Percentiles rank a stretch among this genome's conserved stretches.
phyloP scores from a whole-genome alignment of 2,888 invertebrate genomes.

The Proisotoma minuta region DNA sequence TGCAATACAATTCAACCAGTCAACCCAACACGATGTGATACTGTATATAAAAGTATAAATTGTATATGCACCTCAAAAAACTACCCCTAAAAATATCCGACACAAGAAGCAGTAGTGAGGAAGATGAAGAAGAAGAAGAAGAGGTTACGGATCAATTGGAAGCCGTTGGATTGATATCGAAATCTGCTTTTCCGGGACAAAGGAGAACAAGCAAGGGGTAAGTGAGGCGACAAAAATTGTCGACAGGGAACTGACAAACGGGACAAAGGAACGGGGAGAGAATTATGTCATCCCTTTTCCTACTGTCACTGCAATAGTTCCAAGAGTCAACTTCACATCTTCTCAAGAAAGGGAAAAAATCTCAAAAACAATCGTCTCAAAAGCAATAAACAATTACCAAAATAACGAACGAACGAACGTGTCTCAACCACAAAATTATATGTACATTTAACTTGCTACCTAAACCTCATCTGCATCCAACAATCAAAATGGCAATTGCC shows the following conservation, averaged over 20 bases:
- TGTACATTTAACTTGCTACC: background rate
- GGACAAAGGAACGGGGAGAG: conserved; percentile 9
- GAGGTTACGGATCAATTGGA: conserved; percentile 6
- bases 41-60: too few species aligned
- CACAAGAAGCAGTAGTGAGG: background rate
- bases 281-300: conserved; percentile 40
- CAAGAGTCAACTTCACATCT: background rate
- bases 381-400: too few species aligned
- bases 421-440: too few species aligned
- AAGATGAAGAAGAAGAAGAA: background rate
- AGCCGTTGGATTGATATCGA: background rate
- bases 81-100: background rate
- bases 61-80: too few species aligned
- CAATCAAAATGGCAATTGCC: too few species aligned
- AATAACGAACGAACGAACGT: too few species aligned
- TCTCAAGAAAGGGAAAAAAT: too few species aligned
- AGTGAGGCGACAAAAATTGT: conserved; percentile 14
- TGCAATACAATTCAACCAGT: too few species aligned
- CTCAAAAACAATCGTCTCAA: too few species aligned
- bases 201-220: conserved; percentile 7
- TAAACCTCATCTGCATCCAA: background rate
- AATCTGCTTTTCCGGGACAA: conserved; percentile 9
- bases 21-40: too few species aligned
- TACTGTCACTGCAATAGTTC: too few species aligned
- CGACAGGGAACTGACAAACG: conserved; percentile 13